These are phyloP conservation scores for Marmota flaviventris DNA, from an alignment of 2,113 vertebrate genomes.

Conservation along the genomic window DNA sequence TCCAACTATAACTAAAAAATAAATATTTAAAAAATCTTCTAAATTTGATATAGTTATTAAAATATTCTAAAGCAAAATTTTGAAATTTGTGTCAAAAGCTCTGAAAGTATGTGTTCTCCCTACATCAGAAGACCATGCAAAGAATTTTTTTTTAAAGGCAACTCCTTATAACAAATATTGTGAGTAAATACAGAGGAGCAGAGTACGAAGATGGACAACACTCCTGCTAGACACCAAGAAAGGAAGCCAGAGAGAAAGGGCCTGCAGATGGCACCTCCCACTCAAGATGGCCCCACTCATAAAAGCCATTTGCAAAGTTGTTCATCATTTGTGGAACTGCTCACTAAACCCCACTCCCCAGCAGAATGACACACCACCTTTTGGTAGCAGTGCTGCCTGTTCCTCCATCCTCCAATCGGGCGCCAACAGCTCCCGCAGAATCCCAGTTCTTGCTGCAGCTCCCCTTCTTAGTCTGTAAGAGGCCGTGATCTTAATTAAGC, in stretches of 20 bases:
- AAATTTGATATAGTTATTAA: background rate
- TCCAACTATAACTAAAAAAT: too few species aligned
- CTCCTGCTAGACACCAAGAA: fast-evolving
- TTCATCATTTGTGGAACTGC: background rate
- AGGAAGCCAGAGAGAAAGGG: fast-evolving
- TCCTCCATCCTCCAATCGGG: background rate
- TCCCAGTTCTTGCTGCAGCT: background rate
- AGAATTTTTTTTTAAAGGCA: background rate
- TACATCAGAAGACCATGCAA: background rate
- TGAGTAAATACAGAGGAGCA: background rate
- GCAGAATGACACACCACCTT: background rate
- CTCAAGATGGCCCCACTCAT: background rate
- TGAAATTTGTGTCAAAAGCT: background rate
- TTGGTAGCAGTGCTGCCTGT: fast-evolving
- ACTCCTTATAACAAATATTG: background rate
- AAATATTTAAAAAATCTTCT: background rate
- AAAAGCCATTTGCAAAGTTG: fast-evolving
- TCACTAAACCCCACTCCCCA: background rate
- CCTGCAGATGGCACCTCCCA: background rate
- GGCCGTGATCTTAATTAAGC: too few species aligned
- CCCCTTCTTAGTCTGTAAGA: background rate
- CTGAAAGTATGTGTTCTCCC: background rate
- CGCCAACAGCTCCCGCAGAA: background rate
- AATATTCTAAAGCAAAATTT: background rate
- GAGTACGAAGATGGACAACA: background rate